Evolutionary conservation across 2,113 vertebrate genomes (phyloP), one percentile per base, ranked within the genome.

Genomic region (Callorhinus ursinus): DNA sequence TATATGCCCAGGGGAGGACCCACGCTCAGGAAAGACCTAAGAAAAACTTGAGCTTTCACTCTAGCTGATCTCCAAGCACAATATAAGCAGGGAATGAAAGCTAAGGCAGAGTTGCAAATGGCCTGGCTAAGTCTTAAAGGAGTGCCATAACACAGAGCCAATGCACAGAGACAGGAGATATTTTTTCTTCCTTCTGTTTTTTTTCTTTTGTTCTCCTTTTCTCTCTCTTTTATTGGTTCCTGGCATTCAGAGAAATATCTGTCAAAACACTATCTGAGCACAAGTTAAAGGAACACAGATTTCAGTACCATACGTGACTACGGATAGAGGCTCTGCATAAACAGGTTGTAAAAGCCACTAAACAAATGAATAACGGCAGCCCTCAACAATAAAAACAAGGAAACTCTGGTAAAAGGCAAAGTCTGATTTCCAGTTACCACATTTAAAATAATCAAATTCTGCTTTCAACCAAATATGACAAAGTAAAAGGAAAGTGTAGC

Each of bases 261-360:
- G 53, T 65, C 14, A 57, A 87, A 93, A 83, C n/a, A 67, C 15
- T 57, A 19, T 82, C 22, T 82, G 28, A 88, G 18, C 2, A 26
- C 21, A 49, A 88, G 46, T 21, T 61, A 96, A 96, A 96, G 59
- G 39, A 96, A 61, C 33, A 59, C 39, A 69, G 15, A 95, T 57
- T 76, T 88, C 19, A 87, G 77, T 19, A 94, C 36, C n/a, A 90
- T n/a, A 72, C 22, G 46, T 42, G 67, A 39, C 24, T 90, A 85
- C 16, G 19, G 21, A 85, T 49, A 77, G 28, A 51, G 28, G 53
- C 15, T 94, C 79, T 61, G 49, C 11, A 88, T 77, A 85, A 51
- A 63, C 33, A 80, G 13, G 61, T 42, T 88, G n/a, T 72, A 39
- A 88, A 92, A 46, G 33, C 71, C 26, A 74, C 86, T 28, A 83